phyloP scores from a whole-genome alignment of 2,888 invertebrate genomes.

The Chloroclystis v-ata region DNA sequence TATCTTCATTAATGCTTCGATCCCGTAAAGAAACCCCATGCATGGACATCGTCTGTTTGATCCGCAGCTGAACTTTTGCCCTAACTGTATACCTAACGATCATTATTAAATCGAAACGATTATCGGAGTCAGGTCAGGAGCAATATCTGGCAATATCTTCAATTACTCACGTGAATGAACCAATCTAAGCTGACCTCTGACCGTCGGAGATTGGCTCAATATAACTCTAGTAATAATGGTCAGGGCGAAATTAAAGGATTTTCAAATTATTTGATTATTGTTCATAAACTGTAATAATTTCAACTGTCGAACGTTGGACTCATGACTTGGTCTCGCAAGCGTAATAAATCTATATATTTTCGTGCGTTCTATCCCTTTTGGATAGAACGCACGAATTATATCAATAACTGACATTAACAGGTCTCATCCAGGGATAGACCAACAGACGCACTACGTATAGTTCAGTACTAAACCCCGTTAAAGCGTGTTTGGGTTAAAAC shows the following conservation, averaged over 20 bases:
- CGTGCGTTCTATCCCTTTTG: too few species aligned
- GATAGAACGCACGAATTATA: too few species aligned
- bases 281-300: too few species aligned
- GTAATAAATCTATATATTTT: too few species aligned
- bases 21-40: too few species aligned
- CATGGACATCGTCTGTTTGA: too few species aligned
- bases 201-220: not conserved
- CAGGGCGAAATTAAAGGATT: too few species aligned
- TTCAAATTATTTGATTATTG: too few species aligned
- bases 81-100: not conserved
- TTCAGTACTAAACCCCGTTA: slow-evolving; percentile 57
- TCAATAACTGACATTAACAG: slow-evolving; percentile 47
- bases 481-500: slow-evolving; percentile 30
- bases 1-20: too few species aligned
- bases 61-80: not conserved
- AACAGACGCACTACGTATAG: slow-evolving; percentile 64
- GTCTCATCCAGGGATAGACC: slow-evolving; percentile 50
- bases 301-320: too few species aligned
- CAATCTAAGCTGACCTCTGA: slow-evolving; percentile 3
- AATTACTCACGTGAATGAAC: slow-evolving; percentile 11
- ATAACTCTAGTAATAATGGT: not conserved
- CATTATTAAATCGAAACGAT: slow-evolving; percentile 9
- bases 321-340: too few species aligned
- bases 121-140: slow-evolving; percentile 6
- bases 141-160: slow-evolving; percentile 17